Conservation (phyloP, 1,140 invertebrate genomes). For the Bombyx mori region ASM3026992v2 NC_085109.1:5241001-5241500, state of each 20-base stretch:
- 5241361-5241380: constrained; percentile 54
- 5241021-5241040: constrained; percentile 96
- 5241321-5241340: background rate
- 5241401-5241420: constrained; percentile 67
- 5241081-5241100: constrained; percentile 95
- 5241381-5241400: constrained; percentile 49
- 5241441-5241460: constrained; percentile 56
- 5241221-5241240: constrained; percentile 8
- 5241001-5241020: constrained; percentile 97
- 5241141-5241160: constrained; percentile 77
- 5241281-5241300: constrained; percentile 17
- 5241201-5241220: background rate
- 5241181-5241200: constrained; percentile 11
- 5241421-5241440: constrained; percentile 59
- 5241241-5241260: too few species aligned
- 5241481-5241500: constrained; percentile 57
- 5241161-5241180: constrained; percentile 13
- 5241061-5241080: constrained; percentile 96
- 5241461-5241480: constrained; percentile 64
- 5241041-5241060: constrained; percentile 96
- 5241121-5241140: constrained; percentile 94
- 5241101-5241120: constrained; percentile 93
- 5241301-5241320: constrained; percentile 41
- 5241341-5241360: background rate
- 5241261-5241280: background rate